phyloP scores from a whole-genome alignment of 1,140 invertebrate genomes.

The Sesamia nonagrioides region DNA sequence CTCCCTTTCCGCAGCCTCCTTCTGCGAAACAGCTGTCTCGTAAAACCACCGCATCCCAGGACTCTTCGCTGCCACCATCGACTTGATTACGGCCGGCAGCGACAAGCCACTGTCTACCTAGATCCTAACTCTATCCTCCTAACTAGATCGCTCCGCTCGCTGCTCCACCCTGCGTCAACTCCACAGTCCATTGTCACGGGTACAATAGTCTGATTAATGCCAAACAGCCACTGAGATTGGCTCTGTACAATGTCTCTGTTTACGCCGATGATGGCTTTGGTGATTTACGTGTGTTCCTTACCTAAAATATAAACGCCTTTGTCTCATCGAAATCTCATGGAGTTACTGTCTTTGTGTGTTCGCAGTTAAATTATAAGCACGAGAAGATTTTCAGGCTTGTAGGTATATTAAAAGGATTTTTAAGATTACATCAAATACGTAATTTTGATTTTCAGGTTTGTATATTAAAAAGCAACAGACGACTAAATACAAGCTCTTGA shows the following conservation, averaged over 20 bases:
- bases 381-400: background rate
- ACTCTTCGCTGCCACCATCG: too few relatives aligned
- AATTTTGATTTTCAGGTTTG: too few relatives aligned
- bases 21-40: too few relatives aligned
- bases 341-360: background rate
- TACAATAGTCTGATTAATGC: slow-evolving; percentile 50
- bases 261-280: slow-evolving; percentile 28
- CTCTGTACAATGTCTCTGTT: slow-evolving; percentile 40
- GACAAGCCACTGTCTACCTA: too few relatives aligned
- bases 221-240: slow-evolving; percentile 45
- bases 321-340: slow-evolving; percentile 20
- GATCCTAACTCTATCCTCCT: background rate
- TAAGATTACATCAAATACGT: background rate
- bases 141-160: slow-evolving; percentile 7
- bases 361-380: background rate
- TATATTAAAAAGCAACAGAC: too few relatives aligned
- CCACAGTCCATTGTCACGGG: slow-evolving; percentile 39
- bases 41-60: too few relatives aligned
- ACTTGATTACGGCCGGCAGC: too few relatives aligned
- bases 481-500: too few relatives aligned
- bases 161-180: background rate
- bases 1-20: too few relatives aligned
- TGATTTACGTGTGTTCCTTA: slow-evolving; percentile 37
- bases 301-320: slow-evolving; percentile 36
- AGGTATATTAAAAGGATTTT: background rate